phyloP scores from a whole-genome alignment of 2,888 invertebrate species.

The Carabus problematicus region DNA sequence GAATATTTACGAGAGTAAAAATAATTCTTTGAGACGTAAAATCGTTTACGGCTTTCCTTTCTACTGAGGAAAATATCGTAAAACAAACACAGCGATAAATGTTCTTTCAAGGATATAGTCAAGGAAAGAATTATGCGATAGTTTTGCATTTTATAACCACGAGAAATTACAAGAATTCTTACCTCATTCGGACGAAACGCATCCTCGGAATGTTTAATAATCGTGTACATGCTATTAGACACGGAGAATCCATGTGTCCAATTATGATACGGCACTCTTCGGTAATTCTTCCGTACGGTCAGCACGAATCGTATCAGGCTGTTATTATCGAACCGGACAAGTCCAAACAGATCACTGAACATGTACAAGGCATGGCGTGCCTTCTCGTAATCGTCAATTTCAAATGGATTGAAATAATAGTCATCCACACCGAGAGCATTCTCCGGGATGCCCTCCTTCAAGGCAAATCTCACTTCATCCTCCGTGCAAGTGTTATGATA shows the following conservation, averaged over 20 bases:
- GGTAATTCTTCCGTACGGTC: conserved; percentile 85
- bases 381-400: conserved; percentile 74
- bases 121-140: no score
- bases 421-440: conserved; percentile 59
- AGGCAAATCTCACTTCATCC: conserved; percentile 66
- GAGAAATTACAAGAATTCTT: conserved; percentile 47
- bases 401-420: conserved; percentile 77
- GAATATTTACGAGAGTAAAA: no score
- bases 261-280: conserved; percentile 85
- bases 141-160: no score
- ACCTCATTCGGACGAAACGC: conserved; percentile 70
- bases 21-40: no score
- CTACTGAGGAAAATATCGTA: no score
- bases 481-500: conserved; percentile 83
- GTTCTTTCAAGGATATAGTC: no score
- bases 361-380: conserved; percentile 76
- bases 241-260: conserved; percentile 90
- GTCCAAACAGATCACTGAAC: conserved; percentile 74
- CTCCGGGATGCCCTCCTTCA: conserved; percentile 49
- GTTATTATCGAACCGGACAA: conserved; percentile 70
- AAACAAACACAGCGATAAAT: no score
- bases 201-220: conserved; percentile 67
- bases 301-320: conserved; percentile 76
- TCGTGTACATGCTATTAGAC: conserved; percentile 81
- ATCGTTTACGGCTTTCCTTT: no score